Conservation (phyloP, 2,888 invertebrate genomes). For the Proisotoma minuta region DNA sequence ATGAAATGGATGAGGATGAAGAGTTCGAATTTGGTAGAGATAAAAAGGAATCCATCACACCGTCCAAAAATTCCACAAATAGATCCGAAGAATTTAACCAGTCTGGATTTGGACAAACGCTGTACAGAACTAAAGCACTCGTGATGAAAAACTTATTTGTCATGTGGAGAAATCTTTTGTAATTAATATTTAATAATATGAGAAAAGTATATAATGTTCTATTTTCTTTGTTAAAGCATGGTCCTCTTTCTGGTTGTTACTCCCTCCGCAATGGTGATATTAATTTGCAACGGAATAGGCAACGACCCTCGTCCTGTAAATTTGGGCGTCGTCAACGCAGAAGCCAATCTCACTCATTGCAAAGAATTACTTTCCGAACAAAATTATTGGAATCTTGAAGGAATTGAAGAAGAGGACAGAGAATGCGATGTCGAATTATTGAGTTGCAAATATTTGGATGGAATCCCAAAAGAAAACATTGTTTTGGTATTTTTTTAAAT, state of each 20-base stretch:
- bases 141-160: constrained; percentile 31
- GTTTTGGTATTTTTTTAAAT: constrained; percentile 1
- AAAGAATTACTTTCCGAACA: background rate
- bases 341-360: constrained; percentile 13
- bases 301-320: constrained; percentile 30
- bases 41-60: too few relatives aligned
- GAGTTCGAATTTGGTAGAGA: too few relatives aligned
- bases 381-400: background rate
- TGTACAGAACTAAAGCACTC: constrained; percentile 23
- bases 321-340: constrained; percentile 38
- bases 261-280: constrained; percentile 27
- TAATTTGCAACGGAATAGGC: constrained; percentile 36
- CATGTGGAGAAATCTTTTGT: constrained; percentile 26
- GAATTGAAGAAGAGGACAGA: constrained; percentile 6
- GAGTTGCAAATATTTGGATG: constrained; percentile 25
- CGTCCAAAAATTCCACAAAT: too few relatives aligned
- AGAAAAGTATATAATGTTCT: background rate
- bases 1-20: too few relatives aligned
- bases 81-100: too few relatives aligned
- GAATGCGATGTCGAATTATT: constrained; percentile 22
- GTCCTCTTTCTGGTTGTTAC: constrained; percentile 31
- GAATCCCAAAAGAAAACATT: constrained; percentile 24
- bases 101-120: background rate
- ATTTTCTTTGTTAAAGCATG: constrained; percentile 6
- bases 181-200: background rate